A percentile compares a stretch with the other conserved stretches of the same genome.
These are phyloP conservation scores for Agrilus planipennis DNA, from an alignment of 1,140 invertebrate genomes.

Conservation along the genomic window DNA sequence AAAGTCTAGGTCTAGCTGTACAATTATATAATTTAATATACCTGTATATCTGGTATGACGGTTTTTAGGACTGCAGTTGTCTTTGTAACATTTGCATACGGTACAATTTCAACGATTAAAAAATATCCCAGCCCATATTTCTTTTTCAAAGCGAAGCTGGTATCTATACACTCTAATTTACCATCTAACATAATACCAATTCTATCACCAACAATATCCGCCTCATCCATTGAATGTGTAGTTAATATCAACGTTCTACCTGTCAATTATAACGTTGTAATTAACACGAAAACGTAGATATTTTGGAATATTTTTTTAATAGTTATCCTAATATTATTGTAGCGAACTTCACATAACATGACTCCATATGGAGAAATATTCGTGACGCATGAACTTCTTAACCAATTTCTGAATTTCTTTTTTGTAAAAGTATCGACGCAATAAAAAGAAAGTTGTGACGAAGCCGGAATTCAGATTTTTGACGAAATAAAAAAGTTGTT, in stretches of 20 bases:
- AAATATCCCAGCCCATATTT: constrained; percentile 64
- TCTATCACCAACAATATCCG: constrained; percentile 85
- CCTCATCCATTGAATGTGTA: constrained; percentile 99
- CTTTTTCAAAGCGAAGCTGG: constrained; percentile 79
- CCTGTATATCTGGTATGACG: constrained; percentile 22
- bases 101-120: constrained; percentile 40
- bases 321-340: not conserved
- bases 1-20: too few species aligned
- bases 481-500: too few species aligned
- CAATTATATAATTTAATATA: too few species aligned
- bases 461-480: too few species aligned
- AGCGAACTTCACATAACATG: too few species aligned
- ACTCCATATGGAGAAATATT: too few species aligned
- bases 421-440: too few species aligned
- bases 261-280: constrained; percentile 11
- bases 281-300: too few species aligned
- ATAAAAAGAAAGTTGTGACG: too few species aligned
- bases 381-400: too few species aligned
- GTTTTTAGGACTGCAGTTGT: constrained; percentile 18
- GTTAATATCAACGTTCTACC: constrained; percentile 72
- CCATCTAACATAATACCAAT: constrained; percentile 84
- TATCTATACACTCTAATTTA: constrained; percentile 69
- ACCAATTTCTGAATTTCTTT: too few species aligned
- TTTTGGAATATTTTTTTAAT: too few species aligned
- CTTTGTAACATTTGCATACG: constrained; percentile 38